Conservation (phyloP, 2,797 vertebrate species). For the Neoniphon sammara region DNA sequence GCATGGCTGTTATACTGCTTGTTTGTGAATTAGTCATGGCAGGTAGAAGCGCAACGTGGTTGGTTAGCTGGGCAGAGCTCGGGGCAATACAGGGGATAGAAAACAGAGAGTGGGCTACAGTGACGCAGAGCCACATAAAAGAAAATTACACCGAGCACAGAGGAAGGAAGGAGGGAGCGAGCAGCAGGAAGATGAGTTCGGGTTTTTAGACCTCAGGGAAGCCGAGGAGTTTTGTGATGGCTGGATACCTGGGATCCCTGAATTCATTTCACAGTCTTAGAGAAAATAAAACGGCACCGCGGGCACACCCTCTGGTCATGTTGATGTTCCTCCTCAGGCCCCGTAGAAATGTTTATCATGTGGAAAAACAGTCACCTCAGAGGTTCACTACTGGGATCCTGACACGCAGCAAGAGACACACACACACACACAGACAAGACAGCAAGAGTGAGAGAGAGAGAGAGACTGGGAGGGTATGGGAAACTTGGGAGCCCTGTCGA, state of each 20-base stretch:
- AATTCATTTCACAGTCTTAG: conserved; percentile 80
- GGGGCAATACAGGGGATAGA: conserved; percentile 55
- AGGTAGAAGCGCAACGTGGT: conserved; percentile 47
- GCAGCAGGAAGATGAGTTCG: conserved; percentile 55
- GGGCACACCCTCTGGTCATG: conserved; percentile 67
- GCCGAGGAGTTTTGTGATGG: conserved; percentile 62
- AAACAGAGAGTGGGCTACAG: conserved; percentile 66
- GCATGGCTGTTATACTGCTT: conserved; percentile 69
- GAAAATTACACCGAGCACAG: conserved; percentile 58
- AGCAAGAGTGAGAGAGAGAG: conserved; percentile 3
- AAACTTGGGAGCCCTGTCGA: conserved; percentile 42
- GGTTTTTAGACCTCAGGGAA: conserved; percentile 68
- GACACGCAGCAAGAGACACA: conserved; percentile 68
- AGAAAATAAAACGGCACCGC: conserved; percentile 69
- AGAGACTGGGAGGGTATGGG: conserved; percentile 16
- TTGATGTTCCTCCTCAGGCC: conserved; percentile 71
- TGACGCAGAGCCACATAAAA: conserved; percentile 65
- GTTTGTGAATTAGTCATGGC: conserved; percentile 76
- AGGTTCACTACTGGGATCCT: conserved; percentile 89
- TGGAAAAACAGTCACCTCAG: conserved; percentile 79
- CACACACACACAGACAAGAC: conserved; percentile 47
- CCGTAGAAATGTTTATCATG: conserved; percentile 75
- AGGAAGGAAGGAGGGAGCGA: conserved; percentile 34
- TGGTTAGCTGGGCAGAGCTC: conserved; percentile 56
- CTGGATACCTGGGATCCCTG: conserved; percentile 78